phyloP scores from a whole-genome alignment of 2,113 vertebrate genomes.

The Indri indri region DNA sequence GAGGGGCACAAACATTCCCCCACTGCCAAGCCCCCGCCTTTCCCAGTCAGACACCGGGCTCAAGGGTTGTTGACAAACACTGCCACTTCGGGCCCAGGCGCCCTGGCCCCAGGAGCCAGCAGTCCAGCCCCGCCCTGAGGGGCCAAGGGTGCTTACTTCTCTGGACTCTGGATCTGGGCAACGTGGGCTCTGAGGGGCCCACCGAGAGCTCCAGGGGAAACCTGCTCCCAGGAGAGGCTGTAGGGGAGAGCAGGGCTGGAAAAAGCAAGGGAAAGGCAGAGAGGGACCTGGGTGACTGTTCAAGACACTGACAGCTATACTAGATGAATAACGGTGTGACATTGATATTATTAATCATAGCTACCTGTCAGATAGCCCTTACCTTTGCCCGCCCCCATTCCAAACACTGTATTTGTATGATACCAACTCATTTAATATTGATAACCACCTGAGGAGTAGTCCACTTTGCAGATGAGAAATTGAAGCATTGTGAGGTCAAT shows the following conservation, averaged over 20 bases:
- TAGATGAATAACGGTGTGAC: too few species aligned
- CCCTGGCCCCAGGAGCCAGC: neutral
- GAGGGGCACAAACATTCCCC: conserved; percentile 67
- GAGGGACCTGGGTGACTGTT: neutral
- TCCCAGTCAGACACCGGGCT: neutral
- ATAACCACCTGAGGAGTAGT: neutral
- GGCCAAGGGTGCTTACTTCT: neutral
- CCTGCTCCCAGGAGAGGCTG: neutral
- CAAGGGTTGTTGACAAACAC: conserved; percentile 53
- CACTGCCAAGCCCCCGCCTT: conserved; percentile 50
- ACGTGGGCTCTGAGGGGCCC: neutral
- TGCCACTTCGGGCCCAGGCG: neutral
- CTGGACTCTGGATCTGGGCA: neutral
- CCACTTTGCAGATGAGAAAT: neutral
- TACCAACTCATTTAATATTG: neutral
- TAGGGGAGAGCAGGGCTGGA: fast-evolving
- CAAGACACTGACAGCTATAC: fast-evolving
- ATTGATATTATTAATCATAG: too few species aligned
- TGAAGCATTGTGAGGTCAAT: neutral
- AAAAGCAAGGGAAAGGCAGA: neutral
- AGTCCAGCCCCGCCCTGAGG: neutral
- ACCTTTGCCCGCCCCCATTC: neutral
- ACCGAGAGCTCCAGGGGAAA: neutral
- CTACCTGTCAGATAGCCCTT: neutral
- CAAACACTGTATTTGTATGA: neutral